Evolutionary conservation across 1,140 invertebrate species (phyloP), one percentile per base, ranked within the genome.

Genomic region (Aphelinus certus): DNA sequence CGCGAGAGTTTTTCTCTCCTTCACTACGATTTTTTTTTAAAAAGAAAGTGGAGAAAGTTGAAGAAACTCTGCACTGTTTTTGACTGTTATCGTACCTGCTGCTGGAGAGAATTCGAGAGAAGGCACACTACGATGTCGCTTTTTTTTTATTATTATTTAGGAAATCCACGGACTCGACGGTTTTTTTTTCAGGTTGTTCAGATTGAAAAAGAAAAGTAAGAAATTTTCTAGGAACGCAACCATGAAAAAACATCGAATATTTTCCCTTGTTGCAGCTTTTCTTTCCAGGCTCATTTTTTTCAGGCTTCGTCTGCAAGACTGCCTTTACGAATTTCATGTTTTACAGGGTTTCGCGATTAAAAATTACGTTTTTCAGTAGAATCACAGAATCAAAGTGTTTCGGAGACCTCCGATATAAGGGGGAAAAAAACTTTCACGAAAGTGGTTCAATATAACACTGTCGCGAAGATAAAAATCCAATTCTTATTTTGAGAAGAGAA

Each of bases 181-280:
- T 76, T 60, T 66, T 61, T 26, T 26, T 71, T 76, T 72, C 75
- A 76, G 75, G 48, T 76, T 66, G 58, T 71, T 49, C 26, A 66
- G 53, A 4, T 51, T 45, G 56, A 76, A 60, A 61, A 55, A 61
- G 60, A 76, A 60, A 73, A 3, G 61, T 5, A 43, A 60, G 4
- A 55, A 65, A 45, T 46, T 71, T 76, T 76, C 56, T 76, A 76
- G 75, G 69, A 71, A 75, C 68, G 51, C 51, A n/a, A 58, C 4
- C 4, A 53, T 53, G 51, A 53, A 70, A 26, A 55, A 6, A 75
- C 51, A 83, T 83, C 79, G 81, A 78, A 80, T 81, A 70, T 82
- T 84, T 87, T 81, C 71, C 78, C 77, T 78, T 78, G 83, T 85
- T 85, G 82, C 87, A 87, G 86, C 84, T 85, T 88, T 87, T 88